phyloP scores from a whole-genome alignment of 2,113 vertebrate species.

The Gymnogyps californianus region DNA sequence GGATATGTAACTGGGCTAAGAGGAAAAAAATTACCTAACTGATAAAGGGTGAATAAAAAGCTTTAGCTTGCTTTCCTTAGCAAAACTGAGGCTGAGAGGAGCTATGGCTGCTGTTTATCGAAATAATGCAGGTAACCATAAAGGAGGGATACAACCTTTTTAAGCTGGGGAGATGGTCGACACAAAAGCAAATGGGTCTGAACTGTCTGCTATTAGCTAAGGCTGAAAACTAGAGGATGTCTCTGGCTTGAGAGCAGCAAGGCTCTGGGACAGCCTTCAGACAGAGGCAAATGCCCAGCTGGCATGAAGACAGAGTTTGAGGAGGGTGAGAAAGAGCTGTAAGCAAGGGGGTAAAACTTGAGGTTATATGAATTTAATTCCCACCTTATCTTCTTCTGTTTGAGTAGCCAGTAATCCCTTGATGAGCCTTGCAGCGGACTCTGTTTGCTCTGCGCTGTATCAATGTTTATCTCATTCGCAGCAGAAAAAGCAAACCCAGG shows the following conservation, averaged over 20 bases:
- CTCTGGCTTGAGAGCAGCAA: accelerated
- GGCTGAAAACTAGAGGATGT: not conserved
- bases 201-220: not conserved
- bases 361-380: not conserved
- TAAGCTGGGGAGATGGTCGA: not conserved
- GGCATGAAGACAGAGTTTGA: not conserved
- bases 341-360: not conserved
- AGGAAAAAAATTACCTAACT: not conserved
- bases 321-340: not conserved
- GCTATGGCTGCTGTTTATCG: not conserved
- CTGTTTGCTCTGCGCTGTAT: slow-evolving; percentile 14
- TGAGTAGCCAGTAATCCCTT: slow-evolving; percentile 10
- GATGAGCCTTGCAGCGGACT: not conserved
- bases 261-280: not conserved
- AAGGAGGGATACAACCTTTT: not conserved
- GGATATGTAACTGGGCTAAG: not conserved
- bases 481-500: not conserved
- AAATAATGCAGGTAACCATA: not conserved
- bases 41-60: not conserved
- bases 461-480: slow-evolving; percentile 5
- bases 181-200: not conserved
- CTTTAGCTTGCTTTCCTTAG: not conserved
- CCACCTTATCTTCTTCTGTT: not conserved
- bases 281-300: not conserved
- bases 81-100: not conserved